Evolutionary conservation across 2,113 vertebrate genomes (phyloP), one percentile per base, ranked within the genome.

Genomic region (Pseudois nayaur): DNA sequence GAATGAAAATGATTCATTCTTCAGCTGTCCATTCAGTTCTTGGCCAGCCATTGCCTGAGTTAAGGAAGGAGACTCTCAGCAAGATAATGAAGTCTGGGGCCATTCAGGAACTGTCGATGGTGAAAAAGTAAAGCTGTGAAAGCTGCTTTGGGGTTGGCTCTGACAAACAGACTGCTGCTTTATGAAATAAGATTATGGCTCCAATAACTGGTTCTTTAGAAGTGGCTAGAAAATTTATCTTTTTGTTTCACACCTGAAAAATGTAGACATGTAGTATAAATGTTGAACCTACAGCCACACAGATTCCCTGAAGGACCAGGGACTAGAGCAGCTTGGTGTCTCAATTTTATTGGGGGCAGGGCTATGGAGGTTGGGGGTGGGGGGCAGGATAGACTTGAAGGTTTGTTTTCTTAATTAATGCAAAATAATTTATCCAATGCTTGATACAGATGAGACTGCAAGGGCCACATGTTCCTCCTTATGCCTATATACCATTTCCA

Each of bases 381-480:
- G 6, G 8, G 43, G 2, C 27, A 14, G 5, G 45, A 27, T 15
- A 95, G 84, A 89, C 36, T 54, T 76, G 9, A 94, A 90, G 31
- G 10, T 52, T 93, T 57, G 25, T 50, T 81, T 67, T 92, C 95
- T 92, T 64, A 64, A n/a, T 64, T 86, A 88, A 87, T 94, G 48
- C 9, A 97, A 96, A 98, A 96, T 97, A 89, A 91, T 71, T 94
- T 96, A 86, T 74, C 74, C 45, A 87, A 82, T 90, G 31, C 82
- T 60, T 86, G 81, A 50, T 59, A 79, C 13, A 59, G 50, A 54
- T 54, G 52, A 54, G 52, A 54, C 16, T 19, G 1, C 33, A 76
- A 31, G 3, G 55, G 64, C 74, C 25, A 21, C 31, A 8, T 59
- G 45, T 17, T 94, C 27, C 76, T 92, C 71, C 81, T 92, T 55